These are phyloP conservation scores for Acrobasis consociella DNA, from an alignment of 2,888 invertebrate genomes.

Conservation along the genomic window DNA sequence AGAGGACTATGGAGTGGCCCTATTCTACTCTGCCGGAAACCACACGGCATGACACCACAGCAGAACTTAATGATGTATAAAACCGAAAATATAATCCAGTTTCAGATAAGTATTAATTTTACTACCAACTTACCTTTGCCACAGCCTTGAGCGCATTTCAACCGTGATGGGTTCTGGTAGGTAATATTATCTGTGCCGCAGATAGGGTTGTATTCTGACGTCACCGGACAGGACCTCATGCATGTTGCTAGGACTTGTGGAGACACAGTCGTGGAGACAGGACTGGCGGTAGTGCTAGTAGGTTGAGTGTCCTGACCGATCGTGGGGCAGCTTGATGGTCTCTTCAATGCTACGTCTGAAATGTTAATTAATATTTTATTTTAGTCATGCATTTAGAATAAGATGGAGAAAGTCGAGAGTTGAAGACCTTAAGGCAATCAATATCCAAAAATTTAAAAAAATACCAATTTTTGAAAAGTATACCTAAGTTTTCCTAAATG, in stretches of 20 bases:
- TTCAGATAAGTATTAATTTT: too few relatives aligned
- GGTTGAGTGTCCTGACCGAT: background rate
- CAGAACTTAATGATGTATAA: too few relatives aligned
- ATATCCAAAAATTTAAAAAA: too few relatives aligned
- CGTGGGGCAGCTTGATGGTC: background rate
- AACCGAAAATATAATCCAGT: too few relatives aligned
- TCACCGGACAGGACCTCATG: slow-evolving; percentile 50
- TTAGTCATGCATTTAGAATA: too few relatives aligned
- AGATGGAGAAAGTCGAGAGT: too few relatives aligned
- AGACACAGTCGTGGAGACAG: background rate
- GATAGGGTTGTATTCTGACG: slow-evolving; percentile 66
- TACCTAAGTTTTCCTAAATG: too few relatives aligned
- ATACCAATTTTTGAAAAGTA: too few relatives aligned
- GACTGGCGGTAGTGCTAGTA: background rate
- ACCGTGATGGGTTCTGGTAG: slow-evolving; percentile 61
- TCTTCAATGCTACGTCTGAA: slow-evolving; percentile 15
- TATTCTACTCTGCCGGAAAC: too few relatives aligned
- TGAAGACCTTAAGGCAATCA: too few relatives aligned
- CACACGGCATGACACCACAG: too few relatives aligned
- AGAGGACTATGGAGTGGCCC: too few relatives aligned
- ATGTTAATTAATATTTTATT: background rate
- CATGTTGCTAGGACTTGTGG: slow-evolving; percentile 28
- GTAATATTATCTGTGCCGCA: slow-evolving; percentile 68
- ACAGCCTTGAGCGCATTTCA: slow-evolving; percentile 66
- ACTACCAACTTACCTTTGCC: slow-evolving; percentile 65